Evolutionary conservation across 2,888 invertebrate species (phyloP).

Genomic region (Synergus laeviventris): DNA sequence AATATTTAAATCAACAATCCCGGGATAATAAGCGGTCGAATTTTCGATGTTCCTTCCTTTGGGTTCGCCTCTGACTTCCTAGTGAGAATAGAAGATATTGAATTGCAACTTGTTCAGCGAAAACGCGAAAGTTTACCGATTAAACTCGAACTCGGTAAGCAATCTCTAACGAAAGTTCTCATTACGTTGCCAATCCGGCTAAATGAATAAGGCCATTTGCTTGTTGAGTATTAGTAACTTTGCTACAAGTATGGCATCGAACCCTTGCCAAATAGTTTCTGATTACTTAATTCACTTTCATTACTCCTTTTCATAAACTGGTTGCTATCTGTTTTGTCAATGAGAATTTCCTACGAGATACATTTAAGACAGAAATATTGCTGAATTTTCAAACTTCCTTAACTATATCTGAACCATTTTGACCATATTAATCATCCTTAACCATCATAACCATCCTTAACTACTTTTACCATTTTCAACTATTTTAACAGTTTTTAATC

Average conservation of each 20-base stretch:
- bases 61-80: neutral
- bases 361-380: too few species aligned
- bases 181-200: conserved; percentile 14
- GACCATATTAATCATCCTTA: too few species aligned
- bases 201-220: conserved; percentile 16
- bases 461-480: too few species aligned
- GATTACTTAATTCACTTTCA: neutral
- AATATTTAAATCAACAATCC: too few species aligned
- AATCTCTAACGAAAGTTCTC: conserved; percentile 17
- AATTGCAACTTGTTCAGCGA: neutral
- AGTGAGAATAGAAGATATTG: neutral
- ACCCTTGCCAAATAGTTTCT: conserved; percentile 20
- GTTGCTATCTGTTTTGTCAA: too few species aligned
- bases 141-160: conserved; percentile 26
- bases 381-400: too few species aligned
- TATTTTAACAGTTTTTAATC: too few species aligned
- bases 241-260: neutral
- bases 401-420: too few species aligned
- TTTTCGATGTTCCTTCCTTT: too few species aligned
- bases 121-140: conserved; percentile 4
- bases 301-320: too few species aligned
- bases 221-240: conserved; percentile 21
- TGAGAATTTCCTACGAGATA: too few species aligned
- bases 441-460: too few species aligned
- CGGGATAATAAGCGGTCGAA: neutral